Conservation (phyloP, 1,140 invertebrate species). For the Pachypsylla venusta region DNA sequence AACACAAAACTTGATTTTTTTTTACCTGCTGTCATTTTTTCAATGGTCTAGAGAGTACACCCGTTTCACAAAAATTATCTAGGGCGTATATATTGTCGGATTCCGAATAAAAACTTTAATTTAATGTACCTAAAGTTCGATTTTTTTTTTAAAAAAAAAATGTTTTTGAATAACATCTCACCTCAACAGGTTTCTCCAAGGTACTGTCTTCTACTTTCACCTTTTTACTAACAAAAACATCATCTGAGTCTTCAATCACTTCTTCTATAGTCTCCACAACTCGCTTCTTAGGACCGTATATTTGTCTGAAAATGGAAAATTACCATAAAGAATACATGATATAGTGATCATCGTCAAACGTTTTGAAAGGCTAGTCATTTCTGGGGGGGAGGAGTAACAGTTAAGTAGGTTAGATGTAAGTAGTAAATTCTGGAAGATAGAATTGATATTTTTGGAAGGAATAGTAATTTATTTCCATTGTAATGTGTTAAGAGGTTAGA, state of each 20-base stretch:
- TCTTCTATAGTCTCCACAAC: not conserved
- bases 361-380: too few relatives aligned
- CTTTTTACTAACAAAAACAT: constrained; percentile 8
- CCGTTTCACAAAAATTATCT: not conserved
- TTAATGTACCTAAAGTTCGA: not conserved
- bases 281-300: constrained; percentile 13
- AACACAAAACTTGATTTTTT: too few relatives aligned
- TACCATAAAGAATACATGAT: too few relatives aligned
- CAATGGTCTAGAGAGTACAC: too few relatives aligned
- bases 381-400: too few relatives aligned
- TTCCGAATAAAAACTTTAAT: not conserved
- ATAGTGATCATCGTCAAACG: too few relatives aligned
- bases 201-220: constrained; percentile 9
- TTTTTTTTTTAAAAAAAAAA: not conserved
- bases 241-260: not conserved
- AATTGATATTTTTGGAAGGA: too few relatives aligned
- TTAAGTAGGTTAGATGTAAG: too few relatives aligned
- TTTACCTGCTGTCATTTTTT: too few relatives aligned
- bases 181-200: not conserved
- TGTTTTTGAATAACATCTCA: not conserved
- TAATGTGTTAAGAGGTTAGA: too few relatives aligned
- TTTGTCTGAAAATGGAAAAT: not conserved
- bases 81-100: not conserved
- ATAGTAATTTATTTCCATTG: too few relatives aligned
- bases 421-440: too few relatives aligned